These are phyloP conservation scores for Plectus sambesii DNA, from an alignment of 1,140 invertebrate genomes.

Conservation along the genomic window DNA sequence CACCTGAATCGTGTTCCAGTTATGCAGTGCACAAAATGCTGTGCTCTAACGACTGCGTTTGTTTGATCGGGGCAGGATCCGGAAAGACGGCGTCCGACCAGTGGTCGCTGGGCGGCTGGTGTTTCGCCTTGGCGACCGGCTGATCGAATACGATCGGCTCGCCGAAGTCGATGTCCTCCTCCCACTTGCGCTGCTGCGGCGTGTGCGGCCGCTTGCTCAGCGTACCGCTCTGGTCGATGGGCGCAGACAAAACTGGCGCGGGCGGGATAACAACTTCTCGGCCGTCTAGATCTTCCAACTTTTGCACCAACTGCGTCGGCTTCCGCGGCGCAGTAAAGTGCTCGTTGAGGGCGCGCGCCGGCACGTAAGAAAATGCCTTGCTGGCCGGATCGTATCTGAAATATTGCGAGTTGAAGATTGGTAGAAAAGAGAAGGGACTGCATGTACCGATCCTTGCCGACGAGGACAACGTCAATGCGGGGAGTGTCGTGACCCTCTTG, in stretches of 20 bases:
- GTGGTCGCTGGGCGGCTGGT: too few species aligned
- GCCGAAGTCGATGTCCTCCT: constrained; percentile 42
- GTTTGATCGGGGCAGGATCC: too few species aligned
- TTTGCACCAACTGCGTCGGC: constrained; percentile 9
- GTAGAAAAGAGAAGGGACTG: too few species aligned
- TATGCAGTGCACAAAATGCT: too few species aligned
- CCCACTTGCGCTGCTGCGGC: constrained; percentile 45
- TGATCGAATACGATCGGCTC: too few species aligned
- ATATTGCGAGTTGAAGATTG: background rate
- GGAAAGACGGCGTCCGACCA: too few species aligned
- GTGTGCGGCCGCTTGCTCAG: too few species aligned
- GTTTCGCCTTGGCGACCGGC: constrained; percentile 16
- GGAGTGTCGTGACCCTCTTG: constrained; percentile 20
- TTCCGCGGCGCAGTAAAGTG: constrained; percentile 36
- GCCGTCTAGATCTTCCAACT: constrained; percentile 13
- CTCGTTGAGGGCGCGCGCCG: constrained; percentile 43
- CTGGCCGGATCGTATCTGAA: constrained; percentile 42
- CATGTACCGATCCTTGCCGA: constrained; percentile 36
- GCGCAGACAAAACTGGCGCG: too few species aligned
- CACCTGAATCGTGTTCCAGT: too few species aligned
- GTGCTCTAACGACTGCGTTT: too few species aligned
- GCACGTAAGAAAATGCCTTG: constrained; percentile 45
- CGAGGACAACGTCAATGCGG: constrained; percentile 41
- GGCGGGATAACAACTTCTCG: too few species aligned
- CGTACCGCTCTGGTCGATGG: too few species aligned